These are phyloP conservation scores for Cirrhinus mrigala DNA, from an alignment of 2,797 vertebrate species.

Conservation along the genomic window DNA sequence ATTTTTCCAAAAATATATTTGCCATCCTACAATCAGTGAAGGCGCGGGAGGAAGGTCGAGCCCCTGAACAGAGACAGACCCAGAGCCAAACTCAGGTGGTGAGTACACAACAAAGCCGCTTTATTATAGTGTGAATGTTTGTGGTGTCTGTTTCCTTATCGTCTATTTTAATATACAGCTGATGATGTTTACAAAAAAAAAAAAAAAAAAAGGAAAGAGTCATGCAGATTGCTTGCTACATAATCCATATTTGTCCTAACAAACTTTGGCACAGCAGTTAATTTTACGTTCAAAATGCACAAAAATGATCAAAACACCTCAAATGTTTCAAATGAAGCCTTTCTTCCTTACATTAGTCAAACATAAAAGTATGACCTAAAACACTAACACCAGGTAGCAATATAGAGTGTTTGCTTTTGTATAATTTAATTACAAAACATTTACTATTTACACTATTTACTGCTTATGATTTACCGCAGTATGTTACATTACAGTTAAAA, in stretches of 20 bases:
- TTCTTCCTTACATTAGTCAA: not conserved
- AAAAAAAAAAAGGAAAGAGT: too few species aligned
- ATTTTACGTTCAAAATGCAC: not conserved
- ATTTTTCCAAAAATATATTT: constrained; percentile 99
- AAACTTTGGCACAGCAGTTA: too few species aligned
- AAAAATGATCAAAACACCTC: not conserved
- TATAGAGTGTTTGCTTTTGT: not conserved
- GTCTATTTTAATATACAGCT: not conserved
- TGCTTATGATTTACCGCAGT: not conserved
- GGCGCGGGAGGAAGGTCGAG: constrained; percentile 96
- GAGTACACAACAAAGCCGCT: constrained; percentile 60
- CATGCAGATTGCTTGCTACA: too few species aligned
- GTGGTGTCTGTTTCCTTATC: too few species aligned
- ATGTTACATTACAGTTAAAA: not conserved
- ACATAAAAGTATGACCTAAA: not conserved
- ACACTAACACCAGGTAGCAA: not conserved
- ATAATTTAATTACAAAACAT: not conserved
- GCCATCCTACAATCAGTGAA: constrained; percentile 99
- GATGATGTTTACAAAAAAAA: not conserved
- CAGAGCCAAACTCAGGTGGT: constrained; percentile 93
- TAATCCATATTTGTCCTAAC: too few species aligned
- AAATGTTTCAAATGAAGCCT: not conserved
- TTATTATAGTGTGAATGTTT: fast-evolving
- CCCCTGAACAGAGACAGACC: constrained; percentile 93
- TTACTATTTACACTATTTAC: not conserved